These are phyloP conservation scores for Melanotus villosus DNA, from an alignment of 2,888 invertebrate genomes.

Conservation along the genomic window DNA sequence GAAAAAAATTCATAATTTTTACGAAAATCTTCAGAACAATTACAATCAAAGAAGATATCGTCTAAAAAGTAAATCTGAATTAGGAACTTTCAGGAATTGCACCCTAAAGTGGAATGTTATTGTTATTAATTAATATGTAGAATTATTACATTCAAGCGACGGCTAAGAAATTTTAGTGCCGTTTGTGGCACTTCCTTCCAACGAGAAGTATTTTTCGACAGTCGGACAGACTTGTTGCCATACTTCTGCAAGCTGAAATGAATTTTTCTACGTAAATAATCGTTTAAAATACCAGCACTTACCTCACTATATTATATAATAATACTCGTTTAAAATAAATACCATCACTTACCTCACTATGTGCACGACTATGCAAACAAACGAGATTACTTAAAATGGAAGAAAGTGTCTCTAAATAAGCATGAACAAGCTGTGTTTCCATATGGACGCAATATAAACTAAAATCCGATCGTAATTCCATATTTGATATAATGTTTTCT, in stretches of 20 bases:
- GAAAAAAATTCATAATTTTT: no score
- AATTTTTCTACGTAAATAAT: no score
- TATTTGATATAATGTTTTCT: conserved; percentile 74
- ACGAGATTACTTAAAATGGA: conserved; percentile 73
- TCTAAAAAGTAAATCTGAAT: no score
- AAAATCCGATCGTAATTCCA: conserved; percentile 74
- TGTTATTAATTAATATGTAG: neutral
- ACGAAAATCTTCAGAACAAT: no score
- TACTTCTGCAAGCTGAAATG: conserved; percentile 70
- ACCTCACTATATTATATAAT: no score
- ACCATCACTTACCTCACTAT: conserved; percentile 72
- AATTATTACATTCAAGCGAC: neutral
- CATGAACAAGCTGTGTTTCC: conserved; percentile 75
- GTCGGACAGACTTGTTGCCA: conserved; percentile 72
- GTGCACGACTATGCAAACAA: conserved; percentile 70
- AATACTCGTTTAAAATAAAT: no score
- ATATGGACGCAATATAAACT: conserved; percentile 75
- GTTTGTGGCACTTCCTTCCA: conserved; percentile 49
- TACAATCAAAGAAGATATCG: no score
- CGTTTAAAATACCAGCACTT: no score
- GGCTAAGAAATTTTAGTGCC: conserved; percentile 30
- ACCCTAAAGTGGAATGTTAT: neutral
- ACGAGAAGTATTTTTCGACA: conserved; percentile 70
- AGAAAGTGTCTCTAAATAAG: conserved; percentile 74
- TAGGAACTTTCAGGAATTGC: no score